Conservation (phyloP, 2,888 invertebrate species). For the Eremobia ochroleuca region DNA sequence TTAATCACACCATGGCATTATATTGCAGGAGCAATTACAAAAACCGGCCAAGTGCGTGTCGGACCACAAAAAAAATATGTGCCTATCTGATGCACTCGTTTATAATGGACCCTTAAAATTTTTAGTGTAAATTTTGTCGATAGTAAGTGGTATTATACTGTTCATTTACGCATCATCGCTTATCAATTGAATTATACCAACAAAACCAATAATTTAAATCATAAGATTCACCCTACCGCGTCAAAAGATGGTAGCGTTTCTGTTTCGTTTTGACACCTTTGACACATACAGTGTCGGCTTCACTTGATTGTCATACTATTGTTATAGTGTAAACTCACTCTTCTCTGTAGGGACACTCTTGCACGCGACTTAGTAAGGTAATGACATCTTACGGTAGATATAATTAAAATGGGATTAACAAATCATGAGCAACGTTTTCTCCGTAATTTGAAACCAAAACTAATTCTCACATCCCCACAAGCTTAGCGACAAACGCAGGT, state of each 20-base stretch:
- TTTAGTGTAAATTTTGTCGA: too few species aligned
- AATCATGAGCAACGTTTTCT: constrained; percentile 8
- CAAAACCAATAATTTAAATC: background rate
- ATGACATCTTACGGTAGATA: background rate
- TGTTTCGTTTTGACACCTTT: background rate
- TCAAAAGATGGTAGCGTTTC: background rate
- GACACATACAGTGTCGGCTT: background rate
- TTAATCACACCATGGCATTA: constrained; percentile 21
- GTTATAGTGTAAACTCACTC: background rate
- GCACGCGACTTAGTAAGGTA: background rate
- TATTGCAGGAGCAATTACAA: constrained; percentile 7
- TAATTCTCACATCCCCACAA: constrained; percentile 26
- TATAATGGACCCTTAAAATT: too few species aligned
- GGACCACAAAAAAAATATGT: too few species aligned
- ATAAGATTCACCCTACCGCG: background rate
- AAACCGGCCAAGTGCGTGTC: too few species aligned
- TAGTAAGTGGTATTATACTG: background rate
- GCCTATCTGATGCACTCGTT: too few species aligned
- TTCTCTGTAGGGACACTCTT: background rate
- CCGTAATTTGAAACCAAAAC: background rate
- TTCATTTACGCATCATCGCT: background rate
- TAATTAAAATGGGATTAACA: constrained; percentile 7
- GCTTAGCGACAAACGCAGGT: constrained; percentile 63
- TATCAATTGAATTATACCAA: background rate
- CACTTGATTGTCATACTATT: background rate